Percentiles rank a stretch among this genome's conserved stretches.
Evolutionary conservation across 2,888 invertebrate genomes (phyloP).

Genomic region (Polyommatus iphigenia): DNA sequence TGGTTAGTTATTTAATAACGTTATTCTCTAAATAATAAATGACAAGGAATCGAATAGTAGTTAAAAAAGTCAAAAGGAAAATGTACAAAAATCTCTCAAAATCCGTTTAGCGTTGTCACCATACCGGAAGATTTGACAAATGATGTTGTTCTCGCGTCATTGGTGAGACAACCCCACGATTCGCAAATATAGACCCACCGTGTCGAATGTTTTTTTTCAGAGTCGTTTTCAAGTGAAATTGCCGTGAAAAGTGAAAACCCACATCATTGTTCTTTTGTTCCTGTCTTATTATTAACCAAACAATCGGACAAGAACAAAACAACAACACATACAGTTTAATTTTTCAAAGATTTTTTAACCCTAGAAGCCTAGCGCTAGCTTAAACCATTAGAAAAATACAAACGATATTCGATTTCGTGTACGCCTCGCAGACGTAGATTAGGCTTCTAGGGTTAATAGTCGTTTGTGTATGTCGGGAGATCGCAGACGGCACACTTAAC

Average conservation of each 20-base stretch:
- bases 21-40: too few species aligned
- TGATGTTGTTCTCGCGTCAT: slow-evolving; percentile 71
- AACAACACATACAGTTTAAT: not conserved
- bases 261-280: not conserved
- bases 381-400: too few species aligned
- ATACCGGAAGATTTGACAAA: slow-evolving; percentile 74
- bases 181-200: slow-evolving; percentile 56
- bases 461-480: too few species aligned
- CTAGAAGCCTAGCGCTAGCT: too few species aligned
- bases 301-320: not conserved
- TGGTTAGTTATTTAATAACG: too few species aligned
- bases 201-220: slow-evolving; percentile 12
- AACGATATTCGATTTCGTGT: too few species aligned
- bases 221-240: not conserved
- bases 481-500: too few species aligned
- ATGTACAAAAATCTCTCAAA: slow-evolving; percentile 19
- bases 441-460: too few species aligned
- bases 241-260: not conserved
- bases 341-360: too few species aligned
- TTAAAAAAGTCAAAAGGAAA: not conserved
- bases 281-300: not conserved
- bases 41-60: not conserved
- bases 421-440: too few species aligned
- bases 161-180: slow-evolving; percentile 60
- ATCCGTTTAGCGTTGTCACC: slow-evolving; percentile 49